Conservation (phyloP, 2,888 invertebrate species). For the Arrhopalites spinosus region DNA sequence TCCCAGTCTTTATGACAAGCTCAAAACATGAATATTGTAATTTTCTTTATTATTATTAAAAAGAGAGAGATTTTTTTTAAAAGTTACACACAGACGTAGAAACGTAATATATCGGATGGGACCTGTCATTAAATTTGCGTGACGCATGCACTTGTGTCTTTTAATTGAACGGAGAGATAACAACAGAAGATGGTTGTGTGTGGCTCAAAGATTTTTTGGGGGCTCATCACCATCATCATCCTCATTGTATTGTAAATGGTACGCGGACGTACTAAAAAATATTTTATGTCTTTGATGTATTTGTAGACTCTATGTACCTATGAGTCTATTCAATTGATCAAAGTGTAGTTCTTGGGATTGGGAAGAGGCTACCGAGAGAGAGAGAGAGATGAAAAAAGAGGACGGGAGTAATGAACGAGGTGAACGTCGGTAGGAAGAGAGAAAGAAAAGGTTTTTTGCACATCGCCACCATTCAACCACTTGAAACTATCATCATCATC, state of each 20-base stretch:
- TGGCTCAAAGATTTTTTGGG: not conserved
- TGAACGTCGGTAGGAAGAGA: constrained; percentile 10
- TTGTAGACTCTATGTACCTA: not conserved
- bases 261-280: constrained; percentile 6
- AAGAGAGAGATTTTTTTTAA: too few relatives aligned
- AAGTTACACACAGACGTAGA: too few relatives aligned
- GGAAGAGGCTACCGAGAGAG: too few relatives aligned
- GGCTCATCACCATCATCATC: too few relatives aligned
- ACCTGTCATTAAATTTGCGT: too few relatives aligned
- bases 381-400: constrained; percentile 20
- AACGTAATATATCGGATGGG: too few relatives aligned
- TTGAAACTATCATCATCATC: constrained; percentile 17
- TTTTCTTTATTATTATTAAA: too few relatives aligned
- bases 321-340: not conserved
- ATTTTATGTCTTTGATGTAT: constrained; percentile 17
- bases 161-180: too few relatives aligned
- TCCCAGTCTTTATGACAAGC: too few relatives aligned
- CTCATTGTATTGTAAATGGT: not conserved
- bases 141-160: too few relatives aligned
- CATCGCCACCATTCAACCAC: constrained; percentile 22
- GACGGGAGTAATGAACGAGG: constrained; percentile 34
- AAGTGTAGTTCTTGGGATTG: not conserved
- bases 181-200: too few relatives aligned
- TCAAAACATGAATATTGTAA: too few relatives aligned
- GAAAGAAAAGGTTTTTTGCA: constrained; percentile 13